Evolutionary conservation across 2,113 vertebrate species (phyloP), one percentile per base, ranked within the genome.

Genomic region (Corythaixoides concolor): DNA sequence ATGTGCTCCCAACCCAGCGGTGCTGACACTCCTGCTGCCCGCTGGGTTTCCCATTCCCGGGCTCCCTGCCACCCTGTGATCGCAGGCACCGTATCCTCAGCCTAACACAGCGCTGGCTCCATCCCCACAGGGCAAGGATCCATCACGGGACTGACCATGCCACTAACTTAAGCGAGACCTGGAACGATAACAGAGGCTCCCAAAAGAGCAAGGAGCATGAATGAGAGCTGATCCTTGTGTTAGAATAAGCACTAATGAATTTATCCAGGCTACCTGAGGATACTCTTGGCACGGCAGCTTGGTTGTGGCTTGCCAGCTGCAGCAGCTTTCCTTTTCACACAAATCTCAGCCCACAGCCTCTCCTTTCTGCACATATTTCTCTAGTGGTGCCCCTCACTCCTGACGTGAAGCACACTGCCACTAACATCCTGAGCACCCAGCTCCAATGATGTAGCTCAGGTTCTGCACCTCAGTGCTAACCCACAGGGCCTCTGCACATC

Each of bases 401-500:
- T 63, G 79, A 66, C 59, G 45, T 6, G n/a, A 82, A 84, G 82
- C 15, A 16, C 37, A 32, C 63, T 76, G 58, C 41, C 84, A n/a
- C 53, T 95, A 68, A 63, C 32, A 72, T 22, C 50, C 75, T 63
- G 35, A 78, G 80, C 66, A 84, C 52, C 37, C 58, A 67, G 60
- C 60, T 82, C 56, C 92, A 62, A 35, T 2, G 8, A 81, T 9
- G 35, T 27, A 82, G 59, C 67, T 90, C 91, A 69, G 70, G 78
- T 93, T 88, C 84, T 72, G 67, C 69, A 90, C 80, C 88, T 89
- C 81, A 70, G 43, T 52, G 62, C 79, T 90, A 89, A 92, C 56
- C 87, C 86, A 88, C 2, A 0, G 85, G 70, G 75, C 60, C 60
- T 91, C 77, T 80, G 32, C 8, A 8, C 13, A 77, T 94, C 15